Base-by-base conservation (phyloP, 2,888 invertebrate species). In the Seladonia tumulorum region DNA sequence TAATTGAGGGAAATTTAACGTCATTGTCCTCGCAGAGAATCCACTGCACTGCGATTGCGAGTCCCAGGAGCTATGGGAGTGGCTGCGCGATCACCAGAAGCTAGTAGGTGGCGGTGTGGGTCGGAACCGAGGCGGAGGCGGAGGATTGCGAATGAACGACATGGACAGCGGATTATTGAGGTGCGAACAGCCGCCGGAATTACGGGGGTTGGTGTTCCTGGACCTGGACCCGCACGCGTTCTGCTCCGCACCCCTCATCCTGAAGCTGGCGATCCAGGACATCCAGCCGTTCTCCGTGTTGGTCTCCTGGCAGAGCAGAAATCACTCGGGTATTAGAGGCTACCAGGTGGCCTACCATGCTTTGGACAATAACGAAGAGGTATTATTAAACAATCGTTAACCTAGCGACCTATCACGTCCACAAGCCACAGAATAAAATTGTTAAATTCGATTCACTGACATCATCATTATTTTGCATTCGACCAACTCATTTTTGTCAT, bases 21-120 rank as follows among this genome's bases (percentile, higher is more conserved):
- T 1, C 10, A 22, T 42, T 78, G 12, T 16, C 8, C 22, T 5
- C 16, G 16, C 49, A 98, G 98, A 98, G 94, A 99, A 99, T 95
- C 98, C 99, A 71, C 96, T 99, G 91, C 97, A 97, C 88, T 99
- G 99, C 95, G 97, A 97, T 93, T 99, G 99, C 95, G 98, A 98
- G 94, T 97, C 98, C 84, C 98, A 98, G 95, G 98, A 98, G 94
- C 96, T 98, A 74, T 98, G 99, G 98, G 97, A 97, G 95, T 99
- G 98, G 99, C 96, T 99, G 94, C 96, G 98, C 93, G 97, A 98
- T 94, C 98, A 99, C 95, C 97, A 97, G 93, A 98, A 98, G 95
- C 96, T 97, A 82, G 96, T 97, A 47, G 93, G 95, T 83, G 94
- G 95, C 85, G 96, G 96, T 90, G 96, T 93, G 71, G 87, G 96